Base-by-base conservation (phyloP, 2,888 invertebrate species). In the Agriopis aurantiaria region DNA sequence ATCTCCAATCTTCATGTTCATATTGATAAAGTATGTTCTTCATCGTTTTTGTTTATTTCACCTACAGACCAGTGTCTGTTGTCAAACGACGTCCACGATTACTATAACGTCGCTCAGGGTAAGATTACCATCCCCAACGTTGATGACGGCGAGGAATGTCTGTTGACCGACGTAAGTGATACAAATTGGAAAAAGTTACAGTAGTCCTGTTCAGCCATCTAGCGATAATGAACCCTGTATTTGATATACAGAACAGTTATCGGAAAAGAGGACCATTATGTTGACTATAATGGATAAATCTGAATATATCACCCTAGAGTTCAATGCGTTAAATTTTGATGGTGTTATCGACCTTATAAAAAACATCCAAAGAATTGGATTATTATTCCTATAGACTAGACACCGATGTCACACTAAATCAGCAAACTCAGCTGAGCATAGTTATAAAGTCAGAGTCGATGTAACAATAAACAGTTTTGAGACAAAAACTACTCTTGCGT, bases 91-190 rank as follows among this genome's bases (percentile, higher is more conserved):
- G 97, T 99, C 95, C 95, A 97, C 95, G 98, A 98, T 95, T 99
- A 99, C 96, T 94, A 96, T 96, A 98, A 97, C 96, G 98, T 99
- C 89, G 96, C 99, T 87, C 99, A 99, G 96, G 99, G 99, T 96
- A 99, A 99, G 96, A 96, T 96, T 90, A 97, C 97, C 86, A 99
- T 99, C 92, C 98, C 99, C 87, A 97, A 96, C 93, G 97, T 99
- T 85, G 98, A 99, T 95, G 99, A 99, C 93, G 96, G 96, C 88
- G 99, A 99, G 94, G 99, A 99, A 96, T 97, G 97, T 95, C 45
- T 75, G 74, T 95, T 97, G 85, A 98, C 98, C 84, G 98, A 98
- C 95, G 98, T 98, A 97, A 98, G 98, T 97, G 77, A 63, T 76
- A 74, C 64, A 71, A 73, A 73, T 77, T 71, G 73, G 72, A 71